Evolutionary conservation across 2,888 invertebrate genomes (phyloP).

Genomic region (Artemia sp.): DNA sequence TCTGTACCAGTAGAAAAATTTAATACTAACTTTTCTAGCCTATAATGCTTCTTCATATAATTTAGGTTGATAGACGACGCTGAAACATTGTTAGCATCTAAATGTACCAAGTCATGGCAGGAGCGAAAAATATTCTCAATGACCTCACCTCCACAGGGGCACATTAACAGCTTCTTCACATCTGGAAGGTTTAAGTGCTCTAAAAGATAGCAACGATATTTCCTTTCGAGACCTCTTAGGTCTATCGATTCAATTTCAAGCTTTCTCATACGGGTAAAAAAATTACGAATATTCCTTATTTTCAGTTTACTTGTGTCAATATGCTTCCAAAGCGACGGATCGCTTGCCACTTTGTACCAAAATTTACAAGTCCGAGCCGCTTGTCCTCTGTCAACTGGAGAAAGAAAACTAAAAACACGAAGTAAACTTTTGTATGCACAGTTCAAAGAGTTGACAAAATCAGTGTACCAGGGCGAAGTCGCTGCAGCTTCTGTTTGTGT

Average conservation of each 20-base stretch:
- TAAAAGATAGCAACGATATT: background rate
- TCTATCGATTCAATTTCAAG: slow-evolving; percentile 11
- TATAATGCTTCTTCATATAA: slow-evolving; percentile 1
- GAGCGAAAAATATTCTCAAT: background rate
- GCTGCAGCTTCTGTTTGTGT: background rate
- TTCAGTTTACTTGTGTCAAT: slow-evolving; percentile 6
- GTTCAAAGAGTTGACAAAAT: background rate
- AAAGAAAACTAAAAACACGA: background rate
- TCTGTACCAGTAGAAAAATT: background rate
- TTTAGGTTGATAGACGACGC: background rate
- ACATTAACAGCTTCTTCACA: background rate
- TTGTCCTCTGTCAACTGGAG: background rate
- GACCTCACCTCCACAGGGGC: background rate
- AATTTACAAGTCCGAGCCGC: background rate
- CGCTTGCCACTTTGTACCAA: background rate
- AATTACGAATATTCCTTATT: slow-evolving; percentile 3
- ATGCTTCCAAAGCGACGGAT: background rate
- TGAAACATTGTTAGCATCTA: background rate
- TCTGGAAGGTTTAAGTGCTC: background rate
- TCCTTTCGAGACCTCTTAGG: background rate
- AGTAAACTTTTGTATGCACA: background rate
- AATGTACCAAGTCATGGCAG: background rate
- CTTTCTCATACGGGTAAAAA: slow-evolving; percentile 2
- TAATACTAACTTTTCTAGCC: background rate
- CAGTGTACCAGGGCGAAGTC: background rate